A percentile compares a stretch with the other conserved stretches of the same genome.
phyloP scores from a whole-genome alignment of 1,140 invertebrate species.

The Colletes gigas region DNA sequence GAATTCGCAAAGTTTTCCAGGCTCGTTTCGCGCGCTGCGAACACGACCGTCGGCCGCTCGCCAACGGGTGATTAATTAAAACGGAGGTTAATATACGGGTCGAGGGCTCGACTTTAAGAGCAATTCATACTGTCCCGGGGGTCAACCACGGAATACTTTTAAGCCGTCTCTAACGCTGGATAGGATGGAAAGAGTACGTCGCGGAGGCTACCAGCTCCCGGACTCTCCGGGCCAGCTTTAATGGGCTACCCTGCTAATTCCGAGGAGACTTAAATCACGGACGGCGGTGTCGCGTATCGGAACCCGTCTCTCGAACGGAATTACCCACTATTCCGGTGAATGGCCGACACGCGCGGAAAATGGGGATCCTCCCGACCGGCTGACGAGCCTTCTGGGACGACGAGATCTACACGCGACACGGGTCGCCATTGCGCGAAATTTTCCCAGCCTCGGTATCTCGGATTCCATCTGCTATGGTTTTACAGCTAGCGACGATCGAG shows the following conservation, averaged over 20 bases:
- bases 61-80: slow-evolving; percentile 69
- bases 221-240: slow-evolving; percentile 3
- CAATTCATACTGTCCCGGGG: slow-evolving; percentile 56
- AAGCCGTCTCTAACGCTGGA: slow-evolving; percentile 8
- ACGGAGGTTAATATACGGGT: slow-evolving; percentile 68
- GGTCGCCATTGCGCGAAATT: too few species aligned
- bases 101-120: slow-evolving; percentile 58
- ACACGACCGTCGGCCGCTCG: too few species aligned
- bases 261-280: slow-evolving; percentile 27
- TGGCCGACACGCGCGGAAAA: too few species aligned
- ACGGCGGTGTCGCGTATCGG: slow-evolving; percentile 14
- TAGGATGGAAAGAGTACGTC: background rate
- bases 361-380: background rate
- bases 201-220: background rate
- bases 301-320: background rate
- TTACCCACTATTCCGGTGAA: background rate
- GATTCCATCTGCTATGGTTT: too few species aligned
- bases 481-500: too few species aligned
- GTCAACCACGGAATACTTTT: slow-evolving; percentile 60
- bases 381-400: background rate
- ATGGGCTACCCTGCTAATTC: slow-evolving; percentile 32
- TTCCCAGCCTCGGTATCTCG: too few species aligned
- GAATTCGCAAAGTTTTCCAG: background rate
- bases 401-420: too few species aligned
- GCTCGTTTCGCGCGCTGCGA: background rate